Evolutionary conservation across 2,888 invertebrate genomes (phyloP), one percentile per base, ranked within the genome.

Genomic region (Phaonia tiefii): DNA sequence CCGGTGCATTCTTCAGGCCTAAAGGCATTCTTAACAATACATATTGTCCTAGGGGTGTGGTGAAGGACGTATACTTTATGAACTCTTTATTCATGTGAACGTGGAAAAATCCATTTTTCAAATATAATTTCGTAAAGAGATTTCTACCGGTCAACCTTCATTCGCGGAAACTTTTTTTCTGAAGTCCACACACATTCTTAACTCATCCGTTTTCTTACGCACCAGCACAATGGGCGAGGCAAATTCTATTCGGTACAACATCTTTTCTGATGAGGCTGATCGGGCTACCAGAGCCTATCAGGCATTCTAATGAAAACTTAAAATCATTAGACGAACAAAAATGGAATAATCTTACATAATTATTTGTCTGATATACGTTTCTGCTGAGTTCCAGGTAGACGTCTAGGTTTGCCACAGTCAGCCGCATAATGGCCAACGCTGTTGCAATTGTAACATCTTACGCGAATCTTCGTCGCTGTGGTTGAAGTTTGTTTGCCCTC

Each of bases 1-100:
- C n/a, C n/a, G n/a, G n/a, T n/a, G n/a, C n/a, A n/a, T n/a, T n/a
- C n/a, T n/a, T n/a, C n/a, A n/a, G n/a, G n/a, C n/a, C n/a, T n/a
- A n/a, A n/a, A n/a, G n/a, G n/a, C n/a, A n/a, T n/a, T n/a, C 67
- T 0, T 73, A 73, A 0, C 79, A 79, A 25, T 80, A 44, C 74
- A 79, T 67, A 54, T 80, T 79, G n/a, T 80, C 80, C 42, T 17
- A 83, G 39, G 46, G 71, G 63, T n/a, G 60, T 11, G 69, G 80
- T 77, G 54, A 60, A 70, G 71, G 0, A 80, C 44, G 31, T 67
- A 17, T n/a, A n/a, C n/a, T n/a, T n/a, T n/a, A 79, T n/a, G n/a
- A n/a, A n/a, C n/a, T n/a, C n/a, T n/a, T n/a, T n/a, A n/a, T n/a
- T n/a, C n/a, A n/a, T n/a, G n/a, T n/a, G n/a, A n/a, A n/a, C n/a